Percentiles rank a stretch among this genome's conserved stretches.
Conservation (phyloP, 2,797 vertebrate genomes). For the Centroberyx gerrardi region DNA sequence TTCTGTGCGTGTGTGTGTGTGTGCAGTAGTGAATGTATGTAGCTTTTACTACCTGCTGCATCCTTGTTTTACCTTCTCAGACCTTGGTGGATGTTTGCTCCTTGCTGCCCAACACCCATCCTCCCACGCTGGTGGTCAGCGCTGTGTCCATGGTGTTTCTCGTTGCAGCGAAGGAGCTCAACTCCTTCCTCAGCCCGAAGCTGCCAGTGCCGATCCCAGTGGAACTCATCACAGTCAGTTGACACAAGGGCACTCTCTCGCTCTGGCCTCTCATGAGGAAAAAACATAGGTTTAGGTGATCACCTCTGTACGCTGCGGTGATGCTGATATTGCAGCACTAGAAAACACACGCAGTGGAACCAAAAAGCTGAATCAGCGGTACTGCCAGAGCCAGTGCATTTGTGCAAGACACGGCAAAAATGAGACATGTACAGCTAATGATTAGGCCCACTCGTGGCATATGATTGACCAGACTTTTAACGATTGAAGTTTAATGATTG, state of each 20-base stretch:
- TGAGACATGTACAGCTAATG: conserved; percentile 56
- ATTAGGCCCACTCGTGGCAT: conserved; percentile 58
- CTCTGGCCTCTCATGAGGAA: conserved; percentile 25
- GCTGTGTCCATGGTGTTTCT: conserved; percentile 88
- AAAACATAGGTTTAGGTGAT: conserved; percentile 16
- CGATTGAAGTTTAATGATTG: conserved; percentile 41
- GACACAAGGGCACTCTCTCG: conserved; percentile 34
- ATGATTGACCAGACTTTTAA: conserved; percentile 61
- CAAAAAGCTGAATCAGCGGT: conserved; percentile 70
- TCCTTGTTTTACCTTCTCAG: conserved; percentile 75
- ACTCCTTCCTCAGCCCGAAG: conserved; percentile 84
- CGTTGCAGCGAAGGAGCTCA: conserved; percentile 90
- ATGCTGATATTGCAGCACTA: conserved; percentile 62
- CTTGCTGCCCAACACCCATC: conserved; percentile 87
- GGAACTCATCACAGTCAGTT: conserved; percentile 92
- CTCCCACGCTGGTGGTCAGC: conserved; percentile 89
- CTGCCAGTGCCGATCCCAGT: conserved; percentile 93
- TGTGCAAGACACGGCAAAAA: conserved; percentile 70
- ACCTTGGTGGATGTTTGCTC: conserved; percentile 89
- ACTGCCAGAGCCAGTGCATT: conserved; percentile 29
- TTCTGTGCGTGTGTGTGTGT: background rate
- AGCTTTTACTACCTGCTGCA: background rate
- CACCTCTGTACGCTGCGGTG: conserved; percentile 38
- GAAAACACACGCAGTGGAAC: conserved; percentile 64
- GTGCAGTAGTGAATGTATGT: background rate